Percentiles rank a stretch among this genome's conserved stretches.
phyloP scores from a whole-genome alignment of 2,888 invertebrate species.

The Aplocera efformata region DNA sequence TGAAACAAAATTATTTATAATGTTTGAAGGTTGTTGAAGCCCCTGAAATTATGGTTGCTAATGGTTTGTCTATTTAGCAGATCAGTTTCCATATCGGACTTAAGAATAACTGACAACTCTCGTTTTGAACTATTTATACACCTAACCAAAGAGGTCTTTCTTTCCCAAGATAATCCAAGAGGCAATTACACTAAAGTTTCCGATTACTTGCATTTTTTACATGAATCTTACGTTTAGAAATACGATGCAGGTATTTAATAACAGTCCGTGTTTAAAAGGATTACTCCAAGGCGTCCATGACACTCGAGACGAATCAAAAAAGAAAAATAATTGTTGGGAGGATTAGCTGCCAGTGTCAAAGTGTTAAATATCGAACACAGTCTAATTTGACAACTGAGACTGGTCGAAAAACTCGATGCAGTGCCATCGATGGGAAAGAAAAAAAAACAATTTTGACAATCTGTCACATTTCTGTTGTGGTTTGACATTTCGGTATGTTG shows the following conservation, averaged over 20 bases:
- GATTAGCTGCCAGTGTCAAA: conserved; percentile 80
- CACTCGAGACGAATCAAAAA: conserved; percentile 60
- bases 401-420: conserved; percentile 50
- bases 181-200: conserved; percentile 37
- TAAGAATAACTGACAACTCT: too few relatives aligned
- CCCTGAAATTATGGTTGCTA: too few relatives aligned
- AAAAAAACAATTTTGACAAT: conserved; percentile 63
- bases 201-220: conserved; percentile 55
- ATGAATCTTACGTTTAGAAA: conserved; percentile 50
- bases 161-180: conserved; percentile 5
- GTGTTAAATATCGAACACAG: conserved; percentile 79
- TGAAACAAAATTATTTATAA: too few relatives aligned
- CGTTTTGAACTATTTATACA: too few relatives aligned
- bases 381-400: conserved; percentile 76
- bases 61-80: too few relatives aligned
- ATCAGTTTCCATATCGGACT: too few relatives aligned
- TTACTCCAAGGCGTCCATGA: conserved; percentile 68
- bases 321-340: conserved; percentile 66
- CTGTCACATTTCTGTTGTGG: conserved; percentile 71
- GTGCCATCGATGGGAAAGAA: conserved; percentile 31
- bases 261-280: conserved; percentile 72
- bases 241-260: conserved; percentile 66
- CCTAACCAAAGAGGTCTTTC: too few relatives aligned
- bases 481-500: conserved; percentile 71
- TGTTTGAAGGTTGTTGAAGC: too few relatives aligned